Conservation (phyloP, 2,113 vertebrate genomes). For the Paedocypris sp. region DNA sequence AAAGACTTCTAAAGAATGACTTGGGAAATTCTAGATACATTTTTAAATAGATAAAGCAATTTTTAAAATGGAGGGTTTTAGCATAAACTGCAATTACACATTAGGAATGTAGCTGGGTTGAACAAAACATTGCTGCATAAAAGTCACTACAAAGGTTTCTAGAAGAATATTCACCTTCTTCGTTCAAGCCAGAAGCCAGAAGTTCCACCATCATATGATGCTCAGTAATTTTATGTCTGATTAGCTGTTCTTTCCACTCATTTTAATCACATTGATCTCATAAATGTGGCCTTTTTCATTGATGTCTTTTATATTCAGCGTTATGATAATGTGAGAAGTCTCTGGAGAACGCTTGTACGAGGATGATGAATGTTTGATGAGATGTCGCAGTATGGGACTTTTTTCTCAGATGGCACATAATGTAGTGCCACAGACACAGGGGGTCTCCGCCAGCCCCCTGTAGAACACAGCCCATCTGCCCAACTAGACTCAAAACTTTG, state of each 20-base stretch:
- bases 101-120: too few species aligned
- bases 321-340: slow-evolving; percentile 7
- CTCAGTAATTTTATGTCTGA: neutral
- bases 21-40: too few species aligned
- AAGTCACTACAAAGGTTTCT: too few species aligned
- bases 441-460: neutral
- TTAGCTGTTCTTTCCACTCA: neutral
- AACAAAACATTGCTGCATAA: too few species aligned
- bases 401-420: slow-evolving; percentile 20
- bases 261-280: neutral
- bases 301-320: neutral
- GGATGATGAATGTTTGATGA: slow-evolving; percentile 6
- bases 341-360: slow-evolving; percentile 34
- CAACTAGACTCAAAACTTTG: slow-evolving; percentile 7
- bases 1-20: too few species aligned
- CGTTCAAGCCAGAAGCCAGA: neutral
- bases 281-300: slow-evolving; percentile 2
- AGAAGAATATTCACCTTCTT: too few species aligned
- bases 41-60: too few species aligned
- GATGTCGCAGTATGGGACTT: neutral
- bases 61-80: too few species aligned
- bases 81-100: too few species aligned
- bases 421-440: neutral
- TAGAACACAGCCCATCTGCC: slow-evolving; percentile 30
- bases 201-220: neutral